Conservation (phyloP, 1,140 invertebrate species). For the Drosophila kikkawai region DNA sequence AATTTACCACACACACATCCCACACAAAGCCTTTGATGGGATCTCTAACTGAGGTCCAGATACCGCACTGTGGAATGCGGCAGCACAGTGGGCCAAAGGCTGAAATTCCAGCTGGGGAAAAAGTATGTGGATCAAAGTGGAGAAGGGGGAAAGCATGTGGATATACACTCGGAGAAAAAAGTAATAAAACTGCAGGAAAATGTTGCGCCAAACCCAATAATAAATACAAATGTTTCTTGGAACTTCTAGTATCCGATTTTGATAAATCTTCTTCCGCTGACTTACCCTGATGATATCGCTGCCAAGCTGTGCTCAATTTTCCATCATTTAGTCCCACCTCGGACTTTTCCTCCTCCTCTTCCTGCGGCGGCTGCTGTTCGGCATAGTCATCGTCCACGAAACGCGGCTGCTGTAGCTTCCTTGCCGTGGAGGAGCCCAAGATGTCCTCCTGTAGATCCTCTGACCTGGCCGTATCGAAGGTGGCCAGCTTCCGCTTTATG, state of each 20-base stretch:
- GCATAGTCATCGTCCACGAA: constrained; percentile 40
- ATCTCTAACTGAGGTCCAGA: constrained; percentile 25
- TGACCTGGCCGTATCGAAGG: constrained; percentile 25
- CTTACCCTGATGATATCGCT: constrained; percentile 41
- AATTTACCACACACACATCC: constrained; percentile 27
- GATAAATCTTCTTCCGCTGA: neutral
- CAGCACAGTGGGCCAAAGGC: constrained; percentile 16
- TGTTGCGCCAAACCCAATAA: too few relatives aligned
- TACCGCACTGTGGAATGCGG: constrained; percentile 12
- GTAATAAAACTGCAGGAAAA: neutral
- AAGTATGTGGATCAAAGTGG: neutral
- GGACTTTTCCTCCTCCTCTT: constrained; percentile 32
- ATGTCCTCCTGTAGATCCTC: constrained; percentile 31
- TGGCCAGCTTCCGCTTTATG: constrained; percentile 18
- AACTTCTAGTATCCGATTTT: neutral
- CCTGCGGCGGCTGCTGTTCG: constrained; percentile 35
- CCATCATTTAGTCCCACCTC: neutral
- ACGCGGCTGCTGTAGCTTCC: constrained; percentile 15
- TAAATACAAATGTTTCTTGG: too few relatives aligned
- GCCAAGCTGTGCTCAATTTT: constrained; percentile 22
- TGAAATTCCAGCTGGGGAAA: neutral
- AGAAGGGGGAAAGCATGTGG: neutral
- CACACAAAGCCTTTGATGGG: constrained; percentile 34
- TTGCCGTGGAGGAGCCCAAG: constrained; percentile 11
- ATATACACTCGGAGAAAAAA: neutral